Base-by-base conservation (phyloP, 2,113 vertebrate species). In the Gambusia holbrooki region DNA sequence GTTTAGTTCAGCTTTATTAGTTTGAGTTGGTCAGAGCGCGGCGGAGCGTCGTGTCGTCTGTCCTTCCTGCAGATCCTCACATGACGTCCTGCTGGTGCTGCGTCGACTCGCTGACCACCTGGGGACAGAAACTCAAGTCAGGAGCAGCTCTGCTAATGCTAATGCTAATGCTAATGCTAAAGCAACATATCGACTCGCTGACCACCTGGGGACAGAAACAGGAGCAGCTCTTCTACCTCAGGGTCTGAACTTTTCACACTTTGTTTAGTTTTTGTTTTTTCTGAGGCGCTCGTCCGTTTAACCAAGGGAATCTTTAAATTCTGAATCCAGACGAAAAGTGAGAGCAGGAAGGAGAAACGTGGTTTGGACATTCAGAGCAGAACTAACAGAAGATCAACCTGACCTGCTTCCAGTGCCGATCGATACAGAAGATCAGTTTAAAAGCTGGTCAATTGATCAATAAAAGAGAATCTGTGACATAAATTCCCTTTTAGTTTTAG, bases 81-180 rank as follows among this genome's bases (percentile, higher is more conserved):
- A 91, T 93, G 82, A 90, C 45, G 74, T 92, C 89, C 0, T 91
- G 81, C 79, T 94, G 88, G 65, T 93, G 92, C 87, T 93, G 91
- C 63, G 92, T 92, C 13, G 93, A 94, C 80, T 94, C 93, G n/a
- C 91, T 93, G 80, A 94, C 86, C 1, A 93, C 91, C 93, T 94
- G 79, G 4, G 67, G 73, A 66, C 17, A 37, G 32, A 75, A 42
- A 75, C 13, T 27, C 0, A 19, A 17, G 22, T 73, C 28, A 58
- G 60, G 27, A 30, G 35, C 14, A 48, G 35, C 35, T 11, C 35
- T 3, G 35, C 35, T 37, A 37, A 2, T 2, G 35, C 35, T 37
- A 37, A 37, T 11, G 35, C 35, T 11, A 37, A 37, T 11, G 9
- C 33, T 35, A 9, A 35, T 35, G 33, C 33, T 35, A 35, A 27